phyloP scores from a whole-genome alignment of 2,113 vertebrate species.

The Lagopus leucura region DNA sequence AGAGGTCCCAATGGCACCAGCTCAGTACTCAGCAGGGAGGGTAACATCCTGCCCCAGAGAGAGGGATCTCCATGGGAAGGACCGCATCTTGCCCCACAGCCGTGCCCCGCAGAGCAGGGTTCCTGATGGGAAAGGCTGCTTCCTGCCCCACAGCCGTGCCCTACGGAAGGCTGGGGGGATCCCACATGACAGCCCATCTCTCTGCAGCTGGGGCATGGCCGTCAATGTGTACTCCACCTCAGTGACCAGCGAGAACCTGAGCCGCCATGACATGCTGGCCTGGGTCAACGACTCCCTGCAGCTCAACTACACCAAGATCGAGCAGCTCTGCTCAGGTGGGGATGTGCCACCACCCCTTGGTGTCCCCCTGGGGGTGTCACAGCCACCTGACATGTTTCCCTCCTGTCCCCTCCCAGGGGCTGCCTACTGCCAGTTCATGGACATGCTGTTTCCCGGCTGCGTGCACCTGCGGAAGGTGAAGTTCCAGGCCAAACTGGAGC shows the following conservation, averaged over 20 bases:
- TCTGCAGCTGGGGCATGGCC: constrained; percentile 90
- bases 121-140: too few relatives aligned
- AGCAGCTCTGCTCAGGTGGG: constrained; percentile 93
- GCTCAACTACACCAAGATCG: constrained; percentile 94
- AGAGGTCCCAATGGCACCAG: too few relatives aligned
- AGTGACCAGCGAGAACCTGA: constrained; percentile 95
- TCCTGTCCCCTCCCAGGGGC: constrained; percentile 79
- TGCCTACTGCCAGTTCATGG: constrained; percentile 99
- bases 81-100: too few relatives aligned
- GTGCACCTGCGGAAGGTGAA: constrained; percentile 96
- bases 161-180: too few relatives aligned
- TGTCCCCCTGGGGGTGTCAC: too few relatives aligned
- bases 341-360: too few relatives aligned
- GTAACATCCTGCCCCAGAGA: too few relatives aligned
- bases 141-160: too few relatives aligned
- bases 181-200: not conserved
- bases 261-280: constrained; percentile 96
- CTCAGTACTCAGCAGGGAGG: too few relatives aligned
- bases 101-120: too few relatives aligned
- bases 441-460: constrained; percentile 97
- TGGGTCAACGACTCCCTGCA: constrained; percentile 98
- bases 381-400: too few relatives aligned
- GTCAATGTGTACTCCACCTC: constrained; percentile 98
- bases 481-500: constrained; percentile 97
- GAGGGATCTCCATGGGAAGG: too few relatives aligned